These are phyloP conservation scores for Donacobius atricapilla DNA, from an alignment of 2,113 vertebrate genomes.

Conservation along the genomic window DNA sequence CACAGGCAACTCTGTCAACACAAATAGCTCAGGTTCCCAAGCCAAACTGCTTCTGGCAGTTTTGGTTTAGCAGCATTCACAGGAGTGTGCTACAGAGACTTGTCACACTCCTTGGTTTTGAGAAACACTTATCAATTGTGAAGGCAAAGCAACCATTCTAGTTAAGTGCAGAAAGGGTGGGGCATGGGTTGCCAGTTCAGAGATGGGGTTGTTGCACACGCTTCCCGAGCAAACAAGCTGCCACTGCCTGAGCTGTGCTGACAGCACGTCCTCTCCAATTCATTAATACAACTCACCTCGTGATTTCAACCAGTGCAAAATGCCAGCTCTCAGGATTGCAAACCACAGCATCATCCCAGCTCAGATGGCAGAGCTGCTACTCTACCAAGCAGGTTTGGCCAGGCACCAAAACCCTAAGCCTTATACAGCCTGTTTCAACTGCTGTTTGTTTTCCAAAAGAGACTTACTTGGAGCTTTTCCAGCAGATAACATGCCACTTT, in stretches of 20 bases:
- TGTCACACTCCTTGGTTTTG: rapidly evolving
- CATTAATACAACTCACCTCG: not conserved
- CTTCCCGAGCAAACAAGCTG: rapidly evolving
- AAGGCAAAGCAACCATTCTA: not conserved
- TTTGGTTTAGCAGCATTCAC: not conserved
- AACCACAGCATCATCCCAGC: not conserved
- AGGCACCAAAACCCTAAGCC: not conserved
- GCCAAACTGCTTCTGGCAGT: not conserved
- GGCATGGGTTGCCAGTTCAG: not conserved
- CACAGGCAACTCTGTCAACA: not conserved
- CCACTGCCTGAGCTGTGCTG: not conserved
- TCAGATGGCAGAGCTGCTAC: not conserved
- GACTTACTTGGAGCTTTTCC: conserved; percentile 83
- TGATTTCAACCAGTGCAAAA: not conserved
- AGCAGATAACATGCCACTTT: conserved; percentile 17
- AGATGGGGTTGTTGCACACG: rapidly evolving
- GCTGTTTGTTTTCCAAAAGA: not conserved
- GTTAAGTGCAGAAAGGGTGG: not conserved
- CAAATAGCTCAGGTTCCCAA: not conserved
- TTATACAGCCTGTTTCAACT: not conserved
- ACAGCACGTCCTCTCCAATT: not conserved
- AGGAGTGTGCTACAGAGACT: not conserved
- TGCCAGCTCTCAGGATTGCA: not conserved
- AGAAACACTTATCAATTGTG: not conserved
- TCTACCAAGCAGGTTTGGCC: not conserved